Evolutionary conservation across 2,888 invertebrate genomes (phyloP).

Genomic region (Chydorus sphaericus): DNA sequence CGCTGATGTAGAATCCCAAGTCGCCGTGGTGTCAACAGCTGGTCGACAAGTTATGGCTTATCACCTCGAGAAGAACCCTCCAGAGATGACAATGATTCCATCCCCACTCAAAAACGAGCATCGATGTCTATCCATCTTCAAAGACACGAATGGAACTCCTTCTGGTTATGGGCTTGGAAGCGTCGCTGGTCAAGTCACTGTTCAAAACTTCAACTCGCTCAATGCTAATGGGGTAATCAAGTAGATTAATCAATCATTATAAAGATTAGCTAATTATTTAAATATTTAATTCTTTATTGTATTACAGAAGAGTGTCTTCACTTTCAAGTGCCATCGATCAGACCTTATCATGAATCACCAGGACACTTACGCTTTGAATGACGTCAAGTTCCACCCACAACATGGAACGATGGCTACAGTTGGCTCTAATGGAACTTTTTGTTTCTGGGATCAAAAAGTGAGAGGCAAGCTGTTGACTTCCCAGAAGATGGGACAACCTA

Average conservation of each 20-base stretch:
- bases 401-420: constrained; percentile 95
- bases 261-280: no score
- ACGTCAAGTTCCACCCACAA: constrained; percentile 89
- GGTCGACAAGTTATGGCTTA: constrained; percentile 81
- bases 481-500: constrained; percentile 83
- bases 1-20: constrained; percentile 94
- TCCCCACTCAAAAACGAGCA: constrained; percentile 88
- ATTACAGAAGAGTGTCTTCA: constrained; percentile 92
- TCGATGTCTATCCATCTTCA: constrained; percentile 87
- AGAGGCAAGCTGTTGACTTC: constrained; percentile 94
- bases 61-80: constrained; percentile 83
- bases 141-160: constrained; percentile 81
- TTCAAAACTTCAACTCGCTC: constrained; percentile 86
- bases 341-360: constrained; percentile 68
- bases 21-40: constrained; percentile 96
- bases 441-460: constrained; percentile 99
- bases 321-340: constrained; percentile 96
- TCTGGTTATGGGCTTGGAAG: constrained; percentile 88
- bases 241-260: no score
- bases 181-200: constrained; percentile 94
- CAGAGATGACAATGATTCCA: constrained; percentile 81
- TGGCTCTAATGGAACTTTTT: constrained; percentile 92
- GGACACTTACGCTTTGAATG: constrained; percentile 57
- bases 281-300: no score
- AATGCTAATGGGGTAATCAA: no score